These are phyloP conservation scores for Neoniphon sammara DNA, from an alignment of 2,797 vertebrate species.

Conservation along the genomic window DNA sequence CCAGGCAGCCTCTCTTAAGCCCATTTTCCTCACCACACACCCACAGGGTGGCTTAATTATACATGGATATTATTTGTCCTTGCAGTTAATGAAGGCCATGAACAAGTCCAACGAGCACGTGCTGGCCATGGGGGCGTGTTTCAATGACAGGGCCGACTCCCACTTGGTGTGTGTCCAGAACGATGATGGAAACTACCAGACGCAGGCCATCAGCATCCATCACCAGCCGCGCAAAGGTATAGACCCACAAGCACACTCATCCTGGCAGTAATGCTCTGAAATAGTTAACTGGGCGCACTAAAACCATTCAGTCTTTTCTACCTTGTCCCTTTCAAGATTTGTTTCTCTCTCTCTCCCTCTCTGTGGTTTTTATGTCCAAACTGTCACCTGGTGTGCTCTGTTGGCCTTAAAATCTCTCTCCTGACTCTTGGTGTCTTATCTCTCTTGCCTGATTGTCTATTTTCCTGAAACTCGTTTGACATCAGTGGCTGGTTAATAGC, in stretches of 20 bases:
- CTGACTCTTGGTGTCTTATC: background rate
- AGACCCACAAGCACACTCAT: background rate
- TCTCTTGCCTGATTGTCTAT: background rate
- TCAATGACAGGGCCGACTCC: constrained; percentile 96
- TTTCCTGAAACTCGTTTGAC: constrained; percentile 4
- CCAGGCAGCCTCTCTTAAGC: constrained; percentile 35
- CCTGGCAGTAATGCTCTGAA: background rate
- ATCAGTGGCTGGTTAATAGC: background rate
- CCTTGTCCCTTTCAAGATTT: background rate
- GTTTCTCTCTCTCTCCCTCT: background rate
- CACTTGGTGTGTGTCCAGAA: constrained; percentile 98
- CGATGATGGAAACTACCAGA: constrained; percentile 98
- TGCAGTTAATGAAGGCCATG: constrained; percentile 99
- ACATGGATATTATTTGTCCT: constrained; percentile 56
- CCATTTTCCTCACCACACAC: constrained; percentile 24
- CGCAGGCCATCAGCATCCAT: constrained; percentile 99
- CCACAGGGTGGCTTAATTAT: constrained; percentile 47
- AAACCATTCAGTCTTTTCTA: background rate
- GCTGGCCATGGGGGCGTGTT: constrained; percentile 94
- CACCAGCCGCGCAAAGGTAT: constrained; percentile 96
- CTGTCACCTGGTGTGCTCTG: too few relatives aligned
- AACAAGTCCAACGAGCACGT: constrained; percentile 99
- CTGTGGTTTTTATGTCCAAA: too few relatives aligned
- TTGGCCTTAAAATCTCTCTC: constrained; percentile 7
- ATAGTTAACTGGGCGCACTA: background rate